Base-by-base conservation (phyloP, 1,140 invertebrate genomes). In the Orius laevigatus region DNA sequence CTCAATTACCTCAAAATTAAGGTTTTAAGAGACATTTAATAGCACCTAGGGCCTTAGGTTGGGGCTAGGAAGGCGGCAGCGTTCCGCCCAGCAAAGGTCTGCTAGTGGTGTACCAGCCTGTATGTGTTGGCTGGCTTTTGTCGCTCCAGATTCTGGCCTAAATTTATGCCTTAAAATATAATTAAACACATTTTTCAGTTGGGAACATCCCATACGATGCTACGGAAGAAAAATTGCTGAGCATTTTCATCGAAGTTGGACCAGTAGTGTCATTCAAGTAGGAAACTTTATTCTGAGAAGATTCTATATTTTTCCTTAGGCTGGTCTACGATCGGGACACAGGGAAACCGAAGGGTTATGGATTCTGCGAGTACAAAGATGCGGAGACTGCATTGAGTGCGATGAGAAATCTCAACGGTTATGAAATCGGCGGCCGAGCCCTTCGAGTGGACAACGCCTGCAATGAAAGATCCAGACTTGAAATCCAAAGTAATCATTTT, bases 151-250 rank as follows among this genome's bases (percentile, higher is more conserved):
- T n/a, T n/a, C n/a, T n/a, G n/a, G n/a, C n/a, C n/a, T n/a, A n/a
- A n/a, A n/a, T n/a, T n/a, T n/a, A n/a, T n/a, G n/a, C n/a, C n/a
- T n/a, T n/a, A n/a, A n/a, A n/a, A n/a, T n/a, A n/a, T n/a, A n/a
- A n/a, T n/a, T n/a, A n/a, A n/a, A n/a, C n/a, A n/a, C n/a, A n/a
- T n/a, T 25, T 25, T 46, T 62, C 63, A 94, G 96, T 99, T 58
- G 96, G 96, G 52, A 99, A 99, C 65, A 98, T 99, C 69, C 95
- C 95, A 5, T 98, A 98, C 69, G 96, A 98, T 73, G 93, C 93
- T 1, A 97, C 92, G 0, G 96, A 99, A 72, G 94, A 98, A 61
- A 94, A 97, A 66, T 70, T 99, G 10, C 95, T 94, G 63, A 91
- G 97, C 62, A 95, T 98, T 56, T 99, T 99, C 62, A 85, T 82